Evolutionary conservation across 2,888 invertebrate species (phyloP).

Genomic region (Scaeva pyrastri): DNA sequence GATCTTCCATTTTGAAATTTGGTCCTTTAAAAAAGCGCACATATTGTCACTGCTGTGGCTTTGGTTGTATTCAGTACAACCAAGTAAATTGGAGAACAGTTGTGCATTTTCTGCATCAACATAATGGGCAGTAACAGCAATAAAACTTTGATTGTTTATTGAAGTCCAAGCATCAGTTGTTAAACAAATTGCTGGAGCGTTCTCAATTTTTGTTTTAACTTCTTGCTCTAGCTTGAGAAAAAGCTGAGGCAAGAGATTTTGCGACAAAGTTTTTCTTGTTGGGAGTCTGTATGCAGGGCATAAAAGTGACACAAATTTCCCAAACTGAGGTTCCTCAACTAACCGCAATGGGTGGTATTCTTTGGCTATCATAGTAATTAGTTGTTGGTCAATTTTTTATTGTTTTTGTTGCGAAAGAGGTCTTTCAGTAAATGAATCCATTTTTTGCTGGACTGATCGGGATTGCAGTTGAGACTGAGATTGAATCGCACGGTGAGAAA

Average conservation of each 20-base stretch:
- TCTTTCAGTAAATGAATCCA: neutral
- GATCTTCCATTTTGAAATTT: too few relatives aligned
- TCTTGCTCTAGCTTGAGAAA: constrained; percentile 34
- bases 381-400: neutral
- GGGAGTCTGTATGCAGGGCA: constrained; percentile 32
- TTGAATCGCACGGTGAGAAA: neutral
- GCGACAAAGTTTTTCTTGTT: constrained; percentile 14
- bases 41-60: too few relatives aligned
- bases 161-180: neutral
- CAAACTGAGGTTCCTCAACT: constrained; percentile 30
- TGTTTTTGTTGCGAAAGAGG: too few relatives aligned
- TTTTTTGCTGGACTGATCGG: neutral
- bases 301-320: constrained; percentile 12
- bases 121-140: neutral
- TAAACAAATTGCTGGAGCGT: neutral
- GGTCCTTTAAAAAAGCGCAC: too few relatives aligned
- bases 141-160: neutral
- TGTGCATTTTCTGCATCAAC: neutral
- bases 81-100: neutral
- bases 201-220: neutral
- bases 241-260: constrained; percentile 25
- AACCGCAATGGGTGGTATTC: constrained; percentile 33
- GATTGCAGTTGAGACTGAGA: neutral
- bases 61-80: neutral
- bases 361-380: constrained; percentile 39